Evolutionary conservation across 2,888 invertebrate genomes (phyloP).

Genomic region (Apamea monoglypha): DNA sequence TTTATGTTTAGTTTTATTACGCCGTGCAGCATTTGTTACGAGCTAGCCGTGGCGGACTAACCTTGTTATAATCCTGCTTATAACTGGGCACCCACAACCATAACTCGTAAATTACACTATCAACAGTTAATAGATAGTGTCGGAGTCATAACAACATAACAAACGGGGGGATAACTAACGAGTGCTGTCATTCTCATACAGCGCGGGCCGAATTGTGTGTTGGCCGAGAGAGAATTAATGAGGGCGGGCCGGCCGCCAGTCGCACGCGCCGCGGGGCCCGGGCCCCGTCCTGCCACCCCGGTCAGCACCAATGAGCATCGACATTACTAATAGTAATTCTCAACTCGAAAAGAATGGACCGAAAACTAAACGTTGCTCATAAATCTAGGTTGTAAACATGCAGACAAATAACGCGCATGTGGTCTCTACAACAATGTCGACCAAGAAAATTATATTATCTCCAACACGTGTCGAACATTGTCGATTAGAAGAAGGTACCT

Average conservation of each 20-base stretch:
- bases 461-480: slow-evolving; percentile 33
- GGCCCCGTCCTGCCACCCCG: slow-evolving; percentile 50
- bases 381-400: slow-evolving; percentile 41
- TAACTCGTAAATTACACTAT: slow-evolving; percentile 72
- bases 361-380: slow-evolving; percentile 51
- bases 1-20: slow-evolving; percentile 81
- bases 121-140: slow-evolving; percentile 79
- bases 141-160: slow-evolving; percentile 77
- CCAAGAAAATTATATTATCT: slow-evolving; percentile 39
- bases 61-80: slow-evolving; percentile 63
- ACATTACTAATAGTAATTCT: slow-evolving; percentile 64
- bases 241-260: slow-evolving; percentile 70
- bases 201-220: slow-evolving; percentile 75
- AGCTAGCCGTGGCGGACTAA: slow-evolving; percentile 59
- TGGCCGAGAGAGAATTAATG: slow-evolving; percentile 79
- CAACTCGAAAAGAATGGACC: slow-evolving; percentile 48
- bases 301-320: slow-evolving; percentile 63
- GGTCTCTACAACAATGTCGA: slow-evolving; percentile 23
- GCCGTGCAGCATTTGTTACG: slow-evolving; percentile 70
- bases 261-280: slow-evolving; percentile 62
- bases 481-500: slow-evolving; percentile 23
- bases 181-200: slow-evolving; percentile 83
- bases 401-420: slow-evolving; percentile 32
- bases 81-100: slow-evolving; percentile 61
- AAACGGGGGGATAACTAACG: slow-evolving; percentile 80